Conservation (phyloP, 2,797 vertebrate genomes). For the Picus viridis region DNA sequence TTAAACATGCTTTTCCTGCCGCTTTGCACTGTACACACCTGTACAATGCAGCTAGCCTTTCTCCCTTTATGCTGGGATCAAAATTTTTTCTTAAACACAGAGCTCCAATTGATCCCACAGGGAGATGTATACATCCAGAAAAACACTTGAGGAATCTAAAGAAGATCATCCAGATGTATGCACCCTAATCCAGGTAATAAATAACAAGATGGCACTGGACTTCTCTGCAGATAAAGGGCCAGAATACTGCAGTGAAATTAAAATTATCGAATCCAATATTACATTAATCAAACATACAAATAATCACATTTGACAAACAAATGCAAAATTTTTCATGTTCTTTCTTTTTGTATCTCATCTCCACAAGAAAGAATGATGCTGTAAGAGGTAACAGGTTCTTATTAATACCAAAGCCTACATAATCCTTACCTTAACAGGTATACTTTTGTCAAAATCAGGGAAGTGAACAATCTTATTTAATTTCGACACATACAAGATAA, state of each 20-base stretch:
- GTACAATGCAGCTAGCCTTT: not conserved
- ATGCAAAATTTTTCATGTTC: not conserved
- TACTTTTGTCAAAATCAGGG: slow-evolving; percentile 88
- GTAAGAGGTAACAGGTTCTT: not conserved
- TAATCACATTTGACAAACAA: not conserved
- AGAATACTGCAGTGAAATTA: not conserved
- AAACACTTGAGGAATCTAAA: not conserved
- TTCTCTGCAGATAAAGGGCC: not conserved
- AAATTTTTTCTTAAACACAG: not conserved
- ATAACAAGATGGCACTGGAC: not conserved
- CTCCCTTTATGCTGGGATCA: not conserved
- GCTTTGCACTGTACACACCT: not conserved
- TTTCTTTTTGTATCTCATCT: not conserved
- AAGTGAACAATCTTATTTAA: slow-evolving; percentile 84
- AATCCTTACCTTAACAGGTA: slow-evolving; percentile 85
- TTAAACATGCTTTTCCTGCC: not conserved
- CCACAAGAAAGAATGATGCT: not conserved
- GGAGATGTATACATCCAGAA: not conserved
- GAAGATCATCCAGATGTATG: not conserved
- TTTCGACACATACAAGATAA: slow-evolving; percentile 90
- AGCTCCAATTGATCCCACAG: not conserved
- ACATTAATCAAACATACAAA: not conserved
- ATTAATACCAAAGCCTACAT: not conserved
- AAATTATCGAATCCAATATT: not conserved
- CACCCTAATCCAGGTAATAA: not conserved